Evolutionary conservation across 2,888 invertebrate genomes (phyloP).

Genomic region (Ophonus ardosiacus): DNA sequence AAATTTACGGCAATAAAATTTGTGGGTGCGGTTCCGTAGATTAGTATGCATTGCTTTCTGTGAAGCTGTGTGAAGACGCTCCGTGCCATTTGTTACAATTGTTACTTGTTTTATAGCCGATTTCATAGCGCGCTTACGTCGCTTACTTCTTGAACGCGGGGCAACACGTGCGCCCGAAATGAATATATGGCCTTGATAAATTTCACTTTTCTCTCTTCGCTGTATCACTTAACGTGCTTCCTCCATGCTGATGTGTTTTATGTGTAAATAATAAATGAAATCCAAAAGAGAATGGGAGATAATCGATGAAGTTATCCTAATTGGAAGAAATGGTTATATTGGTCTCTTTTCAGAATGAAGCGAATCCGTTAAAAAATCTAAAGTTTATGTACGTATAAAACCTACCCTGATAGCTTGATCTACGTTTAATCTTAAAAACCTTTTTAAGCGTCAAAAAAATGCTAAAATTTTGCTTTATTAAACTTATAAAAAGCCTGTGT

Average conservation of each 20-base stretch:
- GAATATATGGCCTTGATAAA: conserved; percentile 63
- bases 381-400: too few relatives aligned
- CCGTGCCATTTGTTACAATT: conserved; percentile 61
- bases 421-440: too few relatives aligned
- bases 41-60: conserved; percentile 61
- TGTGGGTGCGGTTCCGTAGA: conserved; percentile 58
- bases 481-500: too few relatives aligned
- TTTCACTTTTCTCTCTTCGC: conserved; percentile 58
- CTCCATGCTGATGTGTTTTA: conserved; percentile 27
- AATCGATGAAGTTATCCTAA: conserved; percentile 24
- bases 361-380: too few relatives aligned
- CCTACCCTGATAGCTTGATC: too few relatives aligned
- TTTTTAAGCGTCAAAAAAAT: too few relatives aligned
- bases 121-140: conserved; percentile 54
- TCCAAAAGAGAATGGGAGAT: conserved; percentile 7
- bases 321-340: not conserved
- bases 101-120: conserved; percentile 63
- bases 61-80: conserved; percentile 40
- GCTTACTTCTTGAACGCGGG: conserved; percentile 51
- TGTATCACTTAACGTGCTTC: conserved; percentile 55
- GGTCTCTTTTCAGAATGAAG: not conserved
- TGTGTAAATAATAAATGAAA: conserved; percentile 32
- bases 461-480: too few relatives aligned
- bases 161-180: conserved; percentile 61
- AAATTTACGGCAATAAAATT: conserved; percentile 62